phyloP scores from a whole-genome alignment of 2,888 invertebrate species.

The Acronicta psi region DNA sequence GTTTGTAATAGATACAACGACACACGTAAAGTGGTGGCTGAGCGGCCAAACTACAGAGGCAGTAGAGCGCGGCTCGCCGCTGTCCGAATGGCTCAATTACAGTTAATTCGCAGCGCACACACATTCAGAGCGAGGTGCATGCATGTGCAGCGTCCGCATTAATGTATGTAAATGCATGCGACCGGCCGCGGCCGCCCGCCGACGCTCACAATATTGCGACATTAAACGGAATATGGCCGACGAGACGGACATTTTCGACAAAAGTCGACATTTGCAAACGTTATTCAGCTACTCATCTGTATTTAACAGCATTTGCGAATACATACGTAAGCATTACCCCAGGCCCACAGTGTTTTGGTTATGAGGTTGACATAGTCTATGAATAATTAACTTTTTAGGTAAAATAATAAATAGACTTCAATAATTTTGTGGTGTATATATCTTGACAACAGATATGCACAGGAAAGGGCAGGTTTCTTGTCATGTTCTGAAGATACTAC shows the following conservation, averaged over 20 bases:
- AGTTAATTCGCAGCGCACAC: slow-evolving; percentile 88
- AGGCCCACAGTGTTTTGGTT: slow-evolving; percentile 9
- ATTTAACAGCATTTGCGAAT: slow-evolving; percentile 69
- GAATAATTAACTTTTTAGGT: too few relatives aligned
- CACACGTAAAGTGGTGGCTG: slow-evolving; percentile 61
- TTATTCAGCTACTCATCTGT: slow-evolving; percentile 75
- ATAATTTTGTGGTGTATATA: too few relatives aligned
- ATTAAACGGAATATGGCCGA: slow-evolving; percentile 86
- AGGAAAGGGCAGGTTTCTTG: too few relatives aligned
- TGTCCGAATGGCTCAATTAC: slow-evolving; percentile 88
- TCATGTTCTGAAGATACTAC: too few relatives aligned
- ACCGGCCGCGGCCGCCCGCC: slow-evolving; percentile 82
- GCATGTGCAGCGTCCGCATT: slow-evolving; percentile 85
- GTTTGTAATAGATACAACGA: slow-evolving; percentile 58
- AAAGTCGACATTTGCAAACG: slow-evolving; percentile 85
- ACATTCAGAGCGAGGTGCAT: slow-evolving; percentile 83
- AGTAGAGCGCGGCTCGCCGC: slow-evolving; percentile 78
- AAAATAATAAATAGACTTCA: too few relatives aligned
- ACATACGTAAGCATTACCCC: slow-evolving; percentile 53
- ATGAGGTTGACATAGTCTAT: slow-evolving; percentile 1
- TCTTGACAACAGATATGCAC: too few relatives aligned
- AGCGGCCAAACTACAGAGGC: slow-evolving; percentile 73
- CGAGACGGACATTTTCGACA: slow-evolving; percentile 85
- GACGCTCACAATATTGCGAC: slow-evolving; percentile 87
- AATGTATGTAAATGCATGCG: slow-evolving; percentile 89